Evolutionary conservation across 1,140 invertebrate genomes (phyloP), one percentile per base, ranked within the genome.

Genomic region (Periplaneta americana): DNA sequence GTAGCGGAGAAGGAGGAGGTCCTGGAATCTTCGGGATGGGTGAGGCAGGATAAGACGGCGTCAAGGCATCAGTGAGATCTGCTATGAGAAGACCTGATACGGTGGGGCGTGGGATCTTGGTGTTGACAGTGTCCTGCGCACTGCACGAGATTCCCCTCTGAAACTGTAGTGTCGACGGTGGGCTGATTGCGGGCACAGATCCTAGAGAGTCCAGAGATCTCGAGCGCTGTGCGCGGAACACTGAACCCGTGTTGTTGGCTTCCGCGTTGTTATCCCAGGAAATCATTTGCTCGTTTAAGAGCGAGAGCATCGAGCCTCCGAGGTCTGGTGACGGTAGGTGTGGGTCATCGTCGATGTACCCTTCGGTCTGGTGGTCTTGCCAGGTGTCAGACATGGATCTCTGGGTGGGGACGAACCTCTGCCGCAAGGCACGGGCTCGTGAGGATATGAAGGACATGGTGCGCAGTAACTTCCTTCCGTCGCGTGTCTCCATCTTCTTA

Each of bases 361-460:
- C 82, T 35, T 84, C 83, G 37, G 81, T 39, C 57, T 79, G 57
- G n/a, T 80, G 75, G 66, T 85, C 82, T 32, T 83, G 78, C 84
- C 85, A 85, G 13, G 84, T 82, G 48, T 84, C 84, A 8, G 84
- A 84, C 34, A 85, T 78, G 34, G 84, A 85, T 34, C 83, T 79
- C 74, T 83, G 83, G 13, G 80, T 83, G 2, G 83, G 80, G 0
- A 84, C 85, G 82, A 86, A 86, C 34, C 85, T 82, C 78, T 85
- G 83, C 18, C 85, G 83, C 28, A 85, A 75, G 32, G 81, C 82
- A 77, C 83, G 84, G 33, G 85, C 85, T 57, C 82, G 34, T 0
- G 82, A 79, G 35, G 82, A 82, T 34, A 82, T 82, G 82, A 82
- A 82, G 37, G 82, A 82, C 82, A 82, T 82, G 0, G 82, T 82